phyloP scores from a whole-genome alignment of 2,888 invertebrate species.

The Entomobrya proxima region DNA sequence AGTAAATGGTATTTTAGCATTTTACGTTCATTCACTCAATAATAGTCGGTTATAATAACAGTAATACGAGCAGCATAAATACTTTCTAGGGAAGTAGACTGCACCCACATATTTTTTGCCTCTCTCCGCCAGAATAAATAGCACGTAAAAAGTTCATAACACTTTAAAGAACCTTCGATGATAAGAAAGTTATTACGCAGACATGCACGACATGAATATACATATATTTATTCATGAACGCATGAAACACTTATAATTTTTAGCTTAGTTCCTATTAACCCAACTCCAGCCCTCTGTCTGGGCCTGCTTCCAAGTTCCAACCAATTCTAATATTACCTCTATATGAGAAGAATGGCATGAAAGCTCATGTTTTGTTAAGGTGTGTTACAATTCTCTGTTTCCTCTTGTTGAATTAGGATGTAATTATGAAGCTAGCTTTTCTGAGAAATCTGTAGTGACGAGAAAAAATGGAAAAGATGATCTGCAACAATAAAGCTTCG shows the following conservation, averaged over 20 bases:
- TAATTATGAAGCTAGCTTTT: slow-evolving; percentile 48
- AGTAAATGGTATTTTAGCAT: not conserved
- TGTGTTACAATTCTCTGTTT: not conserved
- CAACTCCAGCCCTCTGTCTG: not conserved
- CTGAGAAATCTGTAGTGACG: not conserved
- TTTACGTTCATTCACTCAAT: slow-evolving; percentile 20
- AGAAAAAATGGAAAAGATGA: not conserved
- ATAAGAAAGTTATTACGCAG: not conserved
- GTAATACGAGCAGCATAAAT: slow-evolving; percentile 8
- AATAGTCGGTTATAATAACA: slow-evolving; percentile 21
- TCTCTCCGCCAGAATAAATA: slow-evolving; percentile 5
- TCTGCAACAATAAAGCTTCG: not conserved
- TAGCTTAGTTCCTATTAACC: not conserved
- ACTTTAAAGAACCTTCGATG: slow-evolving; percentile 5
- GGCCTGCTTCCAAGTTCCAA: not conserved
- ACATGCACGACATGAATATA: not conserved
- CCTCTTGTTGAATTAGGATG: slow-evolving; percentile 6
- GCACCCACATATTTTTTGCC: not conserved
- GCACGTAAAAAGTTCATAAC: not conserved
- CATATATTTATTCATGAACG: not conserved
- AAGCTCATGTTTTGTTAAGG: slow-evolving; percentile 31
- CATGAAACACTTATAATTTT: not conserved
- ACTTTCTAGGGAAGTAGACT: not conserved
- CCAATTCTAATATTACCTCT: not conserved
- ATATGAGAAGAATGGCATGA: not conserved